phyloP scores from a whole-genome alignment of 2,797 vertebrate species.

The Chanos chanos region DNA sequence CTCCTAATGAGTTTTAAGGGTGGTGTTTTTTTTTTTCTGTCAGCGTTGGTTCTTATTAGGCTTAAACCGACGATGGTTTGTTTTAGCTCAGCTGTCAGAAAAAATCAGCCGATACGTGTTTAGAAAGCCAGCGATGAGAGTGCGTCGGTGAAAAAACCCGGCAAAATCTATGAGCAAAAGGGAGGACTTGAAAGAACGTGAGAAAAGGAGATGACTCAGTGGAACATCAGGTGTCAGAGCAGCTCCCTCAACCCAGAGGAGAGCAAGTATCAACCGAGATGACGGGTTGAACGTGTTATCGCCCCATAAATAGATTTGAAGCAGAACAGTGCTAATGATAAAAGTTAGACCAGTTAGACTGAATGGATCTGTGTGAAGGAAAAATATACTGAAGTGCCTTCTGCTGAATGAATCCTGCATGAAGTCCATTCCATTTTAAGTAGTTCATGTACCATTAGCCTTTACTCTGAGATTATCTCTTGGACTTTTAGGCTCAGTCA shows the following conservation, averaged over 20 bases:
- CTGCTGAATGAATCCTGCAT: constrained; percentile 46
- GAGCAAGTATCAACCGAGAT: constrained; percentile 37
- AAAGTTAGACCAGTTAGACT: constrained; percentile 39
- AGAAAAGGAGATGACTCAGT: constrained; percentile 14
- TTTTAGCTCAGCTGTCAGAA: constrained; percentile 50
- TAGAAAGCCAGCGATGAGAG: constrained; percentile 40
- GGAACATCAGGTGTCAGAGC: constrained; percentile 54
- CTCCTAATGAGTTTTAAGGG: constrained; percentile 19
- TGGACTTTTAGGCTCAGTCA: constrained; percentile 63
- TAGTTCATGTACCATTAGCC: too few relatives aligned
- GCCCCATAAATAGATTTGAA: constrained; percentile 54
- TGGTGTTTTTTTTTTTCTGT: constrained; percentile 13
- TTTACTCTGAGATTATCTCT: constrained; percentile 65
- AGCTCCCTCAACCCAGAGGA: constrained; percentile 48
- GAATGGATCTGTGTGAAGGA: constrained; percentile 27
- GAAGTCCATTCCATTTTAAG: constrained; percentile 43
- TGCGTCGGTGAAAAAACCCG: constrained; percentile 45
- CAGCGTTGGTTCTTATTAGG: constrained; percentile 27
- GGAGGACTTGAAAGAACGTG: neutral
- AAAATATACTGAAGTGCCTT: constrained; percentile 39
- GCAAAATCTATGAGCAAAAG: constrained; percentile 26
- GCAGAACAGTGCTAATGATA: constrained; percentile 36
- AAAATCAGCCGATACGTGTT: constrained; percentile 47
- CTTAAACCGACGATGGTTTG: constrained; percentile 32
- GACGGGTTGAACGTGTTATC: constrained; percentile 43